Conservation (phyloP, 2,113 vertebrate species). For the Gallinago jamesoni region DNA sequence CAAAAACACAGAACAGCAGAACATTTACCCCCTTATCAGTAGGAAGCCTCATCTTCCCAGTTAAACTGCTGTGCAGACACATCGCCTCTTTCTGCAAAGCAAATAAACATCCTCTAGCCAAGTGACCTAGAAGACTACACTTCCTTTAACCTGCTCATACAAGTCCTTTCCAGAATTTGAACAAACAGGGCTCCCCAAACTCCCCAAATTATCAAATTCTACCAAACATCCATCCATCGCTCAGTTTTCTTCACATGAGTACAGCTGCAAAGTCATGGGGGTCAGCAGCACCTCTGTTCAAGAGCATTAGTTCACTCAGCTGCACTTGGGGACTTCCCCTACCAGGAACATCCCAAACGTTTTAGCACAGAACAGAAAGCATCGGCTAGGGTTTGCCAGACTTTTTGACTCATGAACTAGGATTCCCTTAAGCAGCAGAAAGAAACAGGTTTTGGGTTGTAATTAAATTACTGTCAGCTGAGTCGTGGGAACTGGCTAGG, state of each 20-base stretch:
- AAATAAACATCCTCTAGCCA: neutral
- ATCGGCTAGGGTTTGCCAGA: neutral
- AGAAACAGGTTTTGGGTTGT: neutral
- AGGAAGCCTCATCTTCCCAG: neutral
- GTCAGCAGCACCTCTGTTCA: neutral
- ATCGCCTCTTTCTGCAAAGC: neutral
- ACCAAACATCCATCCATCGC: neutral
- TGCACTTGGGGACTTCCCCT: neutral
- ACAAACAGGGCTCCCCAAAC: neutral
- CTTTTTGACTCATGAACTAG: neutral
- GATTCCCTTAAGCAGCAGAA: neutral
- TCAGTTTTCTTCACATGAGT: neutral
- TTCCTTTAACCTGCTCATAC: neutral
- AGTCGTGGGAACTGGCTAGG: constrained; percentile 35
- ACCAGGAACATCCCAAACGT: neutral
- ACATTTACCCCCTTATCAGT: neutral
- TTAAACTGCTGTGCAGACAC: neutral
- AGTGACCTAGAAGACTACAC: neutral
- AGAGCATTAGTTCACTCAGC: neutral
- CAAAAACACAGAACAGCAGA: neutral
- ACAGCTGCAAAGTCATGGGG: neutral
- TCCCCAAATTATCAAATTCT: neutral
- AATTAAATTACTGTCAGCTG: constrained; percentile 5
- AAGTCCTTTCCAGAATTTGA: neutral
- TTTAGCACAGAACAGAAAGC: neutral